Evolutionary conservation across 2,888 invertebrate species (phyloP).

Genomic region (Hypomecis punctinalis): DNA sequence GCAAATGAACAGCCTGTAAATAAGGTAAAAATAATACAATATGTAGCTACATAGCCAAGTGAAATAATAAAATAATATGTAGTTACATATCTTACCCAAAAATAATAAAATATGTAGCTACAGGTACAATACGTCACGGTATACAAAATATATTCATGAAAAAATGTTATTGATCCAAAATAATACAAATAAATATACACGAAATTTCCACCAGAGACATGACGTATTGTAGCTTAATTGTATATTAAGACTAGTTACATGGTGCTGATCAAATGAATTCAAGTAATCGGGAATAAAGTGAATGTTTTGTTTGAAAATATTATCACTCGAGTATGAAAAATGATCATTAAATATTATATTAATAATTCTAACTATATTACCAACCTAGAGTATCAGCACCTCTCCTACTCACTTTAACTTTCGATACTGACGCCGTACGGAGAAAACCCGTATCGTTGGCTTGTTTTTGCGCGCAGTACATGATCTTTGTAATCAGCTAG

Average conservation of each 20-base stretch:
- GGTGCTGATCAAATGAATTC: slow-evolving; percentile 11
- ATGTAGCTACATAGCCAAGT: no score
- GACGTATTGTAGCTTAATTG: background rate
- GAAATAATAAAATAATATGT: no score
- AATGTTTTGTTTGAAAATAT: background rate
- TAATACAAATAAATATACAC: background rate
- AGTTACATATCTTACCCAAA: no score
- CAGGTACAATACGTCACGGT: no score
- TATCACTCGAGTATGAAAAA: slow-evolving; percentile 10
- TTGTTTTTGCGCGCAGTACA: no score
- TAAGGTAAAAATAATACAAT: no score
- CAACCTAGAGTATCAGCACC: slow-evolving; percentile 21
- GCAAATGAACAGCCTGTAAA: no score
- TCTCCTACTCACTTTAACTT: background rate
- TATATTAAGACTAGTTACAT: slow-evolving; percentile 7
- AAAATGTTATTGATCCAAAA: background rate
- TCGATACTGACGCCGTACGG: no score
- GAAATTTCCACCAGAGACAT: background rate
- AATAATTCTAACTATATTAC: background rate
- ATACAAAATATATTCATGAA: no score
- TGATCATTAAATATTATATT: background rate
- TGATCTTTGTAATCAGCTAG: no score
- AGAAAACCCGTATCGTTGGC: no score
- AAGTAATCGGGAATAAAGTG: background rate
- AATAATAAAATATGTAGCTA: no score